Evolutionary conservation across 2,113 vertebrate genomes (phyloP).

Genomic region (Indicator maculatus): DNA sequence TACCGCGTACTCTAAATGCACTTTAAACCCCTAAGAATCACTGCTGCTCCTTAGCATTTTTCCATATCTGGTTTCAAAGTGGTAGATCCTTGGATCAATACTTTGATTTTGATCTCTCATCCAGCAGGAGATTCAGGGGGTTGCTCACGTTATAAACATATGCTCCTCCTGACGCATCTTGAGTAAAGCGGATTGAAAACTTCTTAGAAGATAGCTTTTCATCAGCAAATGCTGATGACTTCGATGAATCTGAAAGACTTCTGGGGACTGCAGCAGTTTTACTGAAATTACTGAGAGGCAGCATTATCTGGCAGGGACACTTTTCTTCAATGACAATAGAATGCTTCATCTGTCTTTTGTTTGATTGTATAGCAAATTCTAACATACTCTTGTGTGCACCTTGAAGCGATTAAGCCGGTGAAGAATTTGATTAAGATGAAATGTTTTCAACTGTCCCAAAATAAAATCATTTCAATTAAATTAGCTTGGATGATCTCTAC

Average conservation of each 20-base stretch:
- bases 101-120: background rate
- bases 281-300: constrained; percentile 4
- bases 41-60: background rate
- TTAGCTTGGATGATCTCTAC: background rate
- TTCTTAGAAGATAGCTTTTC: constrained; percentile 24
- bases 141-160: background rate
- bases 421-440: background rate
- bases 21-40: background rate
- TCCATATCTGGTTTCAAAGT: background rate
- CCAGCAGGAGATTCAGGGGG: background rate
- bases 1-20: background rate
- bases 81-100: background rate
- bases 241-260: constrained; percentile 3
- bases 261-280: background rate
- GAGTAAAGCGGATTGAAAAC: background rate
- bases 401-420: constrained; percentile 1
- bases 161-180: background rate
- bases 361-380: constrained; percentile 2
- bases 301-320: background rate
- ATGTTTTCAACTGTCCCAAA: background rate
- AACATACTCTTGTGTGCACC: background rate
- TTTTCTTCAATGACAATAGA: background rate
- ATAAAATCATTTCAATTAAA: constrained; percentile 4
- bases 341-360: constrained; percentile 1
- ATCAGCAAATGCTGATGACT: background rate